Conservation (phyloP, 1,140 invertebrate genomes). For the Pseudomyrmex pallidus region DNA sequence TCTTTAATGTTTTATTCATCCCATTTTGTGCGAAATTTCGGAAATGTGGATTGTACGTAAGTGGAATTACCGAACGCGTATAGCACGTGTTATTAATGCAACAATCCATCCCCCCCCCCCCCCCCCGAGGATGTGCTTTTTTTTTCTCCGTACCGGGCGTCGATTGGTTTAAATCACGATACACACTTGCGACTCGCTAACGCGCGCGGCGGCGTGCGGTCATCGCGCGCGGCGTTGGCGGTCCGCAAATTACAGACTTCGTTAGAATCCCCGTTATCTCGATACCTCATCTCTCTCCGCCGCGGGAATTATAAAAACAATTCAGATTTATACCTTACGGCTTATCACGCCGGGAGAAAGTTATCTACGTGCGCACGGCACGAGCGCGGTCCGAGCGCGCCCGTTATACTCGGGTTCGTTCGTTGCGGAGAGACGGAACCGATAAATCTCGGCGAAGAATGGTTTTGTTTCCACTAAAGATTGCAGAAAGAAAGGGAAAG, state of each 20-base stretch:
- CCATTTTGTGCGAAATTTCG: background rate
- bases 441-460: conserved; percentile 70
- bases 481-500: conserved; percentile 27
- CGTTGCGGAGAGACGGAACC: conserved; percentile 51
- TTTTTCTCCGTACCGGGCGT: conserved; percentile 26
- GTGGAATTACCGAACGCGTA: conserved; percentile 18
- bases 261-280: conserved; percentile 79
- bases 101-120: too few species aligned
- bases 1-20: too few species aligned
- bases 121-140: conserved; percentile 27
- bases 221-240: conserved; percentile 63
- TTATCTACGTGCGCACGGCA: conserved; percentile 73
- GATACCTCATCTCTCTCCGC: conserved; percentile 74
- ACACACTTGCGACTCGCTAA: conserved; percentile 58
- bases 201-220: conserved; percentile 54
- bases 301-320: conserved; percentile 79
- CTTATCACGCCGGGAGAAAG: conserved; percentile 78
- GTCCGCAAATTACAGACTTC: conserved; percentile 79
- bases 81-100: conserved; percentile 34
- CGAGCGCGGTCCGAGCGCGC: conserved; percentile 38
- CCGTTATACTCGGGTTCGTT: conserved; percentile 38
- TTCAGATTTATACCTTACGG: conserved; percentile 80
- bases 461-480: conserved; percentile 73
- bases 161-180: conserved; percentile 75
- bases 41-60: background rate